Conservation (phyloP, 92 coral and sea anemone genomes). For the Parazoanthus darwini region DNA sequence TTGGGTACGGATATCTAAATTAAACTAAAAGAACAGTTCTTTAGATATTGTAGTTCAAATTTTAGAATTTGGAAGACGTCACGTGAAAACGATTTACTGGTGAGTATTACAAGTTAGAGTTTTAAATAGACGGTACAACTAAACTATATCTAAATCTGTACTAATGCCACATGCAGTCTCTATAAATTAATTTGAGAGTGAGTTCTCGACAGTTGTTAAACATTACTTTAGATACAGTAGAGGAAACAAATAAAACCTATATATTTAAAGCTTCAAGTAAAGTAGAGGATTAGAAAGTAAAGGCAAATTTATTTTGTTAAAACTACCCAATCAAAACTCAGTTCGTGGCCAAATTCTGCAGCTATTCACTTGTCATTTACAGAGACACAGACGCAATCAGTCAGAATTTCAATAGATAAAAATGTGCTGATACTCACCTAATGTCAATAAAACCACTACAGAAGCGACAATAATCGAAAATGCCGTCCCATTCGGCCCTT, state of each 20-base stretch:
- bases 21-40: too few species aligned
- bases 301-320: not conserved
- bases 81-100: too few species aligned
- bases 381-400: not conserved
- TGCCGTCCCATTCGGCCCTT: slow-evolving; percentile 78
- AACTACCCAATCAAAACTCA: slow-evolving; percentile 8
- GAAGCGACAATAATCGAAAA: slow-evolving; percentile 69
- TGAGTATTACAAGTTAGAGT: too few species aligned
- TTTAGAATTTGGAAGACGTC: too few species aligned
- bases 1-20: too few species aligned
- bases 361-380: not conserved
- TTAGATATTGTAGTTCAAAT: too few species aligned
- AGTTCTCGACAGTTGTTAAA: too few species aligned
- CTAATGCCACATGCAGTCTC: too few species aligned
- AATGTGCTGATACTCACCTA: slow-evolving; percentile 50
- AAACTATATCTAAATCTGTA: too few species aligned
- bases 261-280: not conserved
- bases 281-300: not conserved
- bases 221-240: not conserved
- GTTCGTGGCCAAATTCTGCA: slow-evolving; percentile 11
- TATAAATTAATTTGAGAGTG: too few species aligned
- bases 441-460: slow-evolving; percentile 76
- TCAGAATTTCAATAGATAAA: not conserved
- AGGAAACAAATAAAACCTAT: not conserved
- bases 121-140: too few species aligned